Conservation (phyloP, 2,113 vertebrate species). For the Cochlearius cochlearius region DNA sequence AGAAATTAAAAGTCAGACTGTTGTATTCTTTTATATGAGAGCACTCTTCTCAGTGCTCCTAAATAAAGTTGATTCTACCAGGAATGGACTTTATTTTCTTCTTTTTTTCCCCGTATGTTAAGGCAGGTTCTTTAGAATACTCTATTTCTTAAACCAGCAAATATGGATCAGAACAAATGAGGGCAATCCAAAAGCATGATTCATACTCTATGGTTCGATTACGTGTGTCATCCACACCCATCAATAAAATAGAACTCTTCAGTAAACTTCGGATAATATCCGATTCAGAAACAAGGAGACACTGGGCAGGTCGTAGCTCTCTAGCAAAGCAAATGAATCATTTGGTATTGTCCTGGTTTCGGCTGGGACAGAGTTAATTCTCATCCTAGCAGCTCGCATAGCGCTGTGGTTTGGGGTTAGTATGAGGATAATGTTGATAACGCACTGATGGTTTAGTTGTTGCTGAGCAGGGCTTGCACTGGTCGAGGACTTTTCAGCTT, state of each 20-base stretch:
- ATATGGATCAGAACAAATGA: background rate
- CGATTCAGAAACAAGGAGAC: background rate
- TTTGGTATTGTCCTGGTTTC: background rate
- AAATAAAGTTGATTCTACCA: background rate
- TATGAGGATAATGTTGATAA: too few relatives aligned
- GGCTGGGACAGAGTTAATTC: too few relatives aligned
- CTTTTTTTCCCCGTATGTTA: background rate
- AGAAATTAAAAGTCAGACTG: background rate
- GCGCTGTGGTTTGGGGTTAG: too few relatives aligned
- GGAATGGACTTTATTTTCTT: background rate
- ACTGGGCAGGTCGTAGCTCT: rapidly evolving
- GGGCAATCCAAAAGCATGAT: rapidly evolving
- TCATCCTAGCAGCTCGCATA: too few relatives aligned
- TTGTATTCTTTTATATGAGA: background rate
- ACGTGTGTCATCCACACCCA: background rate
- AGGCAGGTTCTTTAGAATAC: background rate
- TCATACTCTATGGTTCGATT: background rate
- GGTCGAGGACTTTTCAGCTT: too few relatives aligned
- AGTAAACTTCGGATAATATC: background rate
- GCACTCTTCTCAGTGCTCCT: background rate
- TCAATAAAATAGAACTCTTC: background rate
- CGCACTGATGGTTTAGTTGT: too few relatives aligned
- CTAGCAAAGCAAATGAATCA: background rate
- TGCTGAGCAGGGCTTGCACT: too few relatives aligned
- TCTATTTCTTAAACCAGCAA: background rate